phyloP scores from a whole-genome alignment of 2,888 invertebrate species.

The Sminthurides aquaticus region DNA sequence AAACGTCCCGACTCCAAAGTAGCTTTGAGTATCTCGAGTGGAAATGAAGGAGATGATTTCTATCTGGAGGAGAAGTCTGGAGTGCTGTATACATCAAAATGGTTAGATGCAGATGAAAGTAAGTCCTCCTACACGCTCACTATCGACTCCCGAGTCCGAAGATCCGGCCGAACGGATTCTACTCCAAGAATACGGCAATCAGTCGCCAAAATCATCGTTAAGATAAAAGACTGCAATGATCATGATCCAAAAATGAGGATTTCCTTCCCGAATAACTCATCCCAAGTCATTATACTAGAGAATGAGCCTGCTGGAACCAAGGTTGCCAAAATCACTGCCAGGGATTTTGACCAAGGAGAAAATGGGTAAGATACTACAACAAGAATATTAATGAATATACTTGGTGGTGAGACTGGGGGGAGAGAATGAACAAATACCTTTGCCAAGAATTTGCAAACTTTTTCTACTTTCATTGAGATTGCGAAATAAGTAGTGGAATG shows the following conservation, averaged over 20 bases:
- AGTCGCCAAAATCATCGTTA: conserved; percentile 82
- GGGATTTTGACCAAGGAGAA: conserved; percentile 84
- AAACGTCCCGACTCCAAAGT: conserved; percentile 82
- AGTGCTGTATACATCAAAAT: conserved; percentile 73
- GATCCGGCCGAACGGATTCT: conserved; percentile 58
- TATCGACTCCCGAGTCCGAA: conserved; percentile 81
- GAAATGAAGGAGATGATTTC: conserved; percentile 84
- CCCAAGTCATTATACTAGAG: conserved; percentile 65
- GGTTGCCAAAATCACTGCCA: conserved; percentile 75
- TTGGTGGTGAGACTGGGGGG: no score
- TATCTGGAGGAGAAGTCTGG: conserved; percentile 79
- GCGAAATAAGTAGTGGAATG: no score
- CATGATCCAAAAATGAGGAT: conserved; percentile 18
- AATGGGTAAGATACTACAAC: conserved; percentile 47
- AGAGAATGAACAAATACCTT: background rate
- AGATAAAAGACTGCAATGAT: conserved; percentile 77
- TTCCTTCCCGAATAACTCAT: conserved; percentile 31
- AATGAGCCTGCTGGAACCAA: conserved; percentile 78
- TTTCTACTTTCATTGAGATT: no score
- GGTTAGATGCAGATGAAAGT: conserved; percentile 69
- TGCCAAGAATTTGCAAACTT: background rate
- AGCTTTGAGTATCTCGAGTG: conserved; percentile 79
- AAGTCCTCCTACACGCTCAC: conserved; percentile 78
- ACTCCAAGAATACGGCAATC: conserved; percentile 65
- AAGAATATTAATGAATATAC: background rate